Conservation (phyloP, 2,888 invertebrate genomes). For the Anoncus sp. region DNA sequence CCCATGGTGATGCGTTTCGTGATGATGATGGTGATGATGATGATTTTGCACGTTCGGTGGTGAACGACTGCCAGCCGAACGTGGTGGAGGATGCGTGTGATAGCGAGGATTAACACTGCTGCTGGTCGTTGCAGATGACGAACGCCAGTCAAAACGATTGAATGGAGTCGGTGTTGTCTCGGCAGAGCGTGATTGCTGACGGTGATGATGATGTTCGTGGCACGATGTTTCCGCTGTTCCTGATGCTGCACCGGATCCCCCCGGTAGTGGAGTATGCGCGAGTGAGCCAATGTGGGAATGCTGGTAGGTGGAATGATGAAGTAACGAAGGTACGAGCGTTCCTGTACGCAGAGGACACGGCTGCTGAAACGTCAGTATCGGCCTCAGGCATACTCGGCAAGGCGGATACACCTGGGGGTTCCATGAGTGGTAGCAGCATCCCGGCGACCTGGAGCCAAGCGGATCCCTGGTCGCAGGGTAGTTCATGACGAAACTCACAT, state of each 20-base stretch:
- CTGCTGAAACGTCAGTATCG: constrained; percentile 75
- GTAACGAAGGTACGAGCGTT: constrained; percentile 66
- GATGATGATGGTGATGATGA: constrained; percentile 56
- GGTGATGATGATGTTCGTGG: constrained; percentile 60
- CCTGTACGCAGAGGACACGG: constrained; percentile 63
- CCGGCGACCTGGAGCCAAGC: constrained; percentile 81
- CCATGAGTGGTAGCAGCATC: constrained; percentile 81
- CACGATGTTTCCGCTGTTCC: constrained; percentile 52
- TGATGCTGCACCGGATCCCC: constrained; percentile 27
- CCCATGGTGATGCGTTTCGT: constrained; percentile 45
- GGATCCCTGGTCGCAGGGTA: constrained; percentile 82
- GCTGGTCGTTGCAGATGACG: constrained; percentile 59
- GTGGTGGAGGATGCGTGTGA: constrained; percentile 70
- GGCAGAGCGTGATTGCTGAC: constrained; percentile 65
- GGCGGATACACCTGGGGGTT: constrained; percentile 78
- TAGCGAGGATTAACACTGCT: constrained; percentile 58
- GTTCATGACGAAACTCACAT: constrained; percentile 82
- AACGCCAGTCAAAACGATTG: constrained; percentile 67
- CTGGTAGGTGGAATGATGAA: constrained; percentile 45
- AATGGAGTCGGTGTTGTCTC: constrained; percentile 67
- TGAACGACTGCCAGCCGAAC: constrained; percentile 57
- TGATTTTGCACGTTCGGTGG: constrained; percentile 51
- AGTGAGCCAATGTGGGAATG: constrained; percentile 33
- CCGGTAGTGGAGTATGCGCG: constrained; percentile 38
- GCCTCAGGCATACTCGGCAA: constrained; percentile 78